Conservation (phyloP, 2,113 vertebrate species). For the Chaetorhynchus papuensis region DNA sequence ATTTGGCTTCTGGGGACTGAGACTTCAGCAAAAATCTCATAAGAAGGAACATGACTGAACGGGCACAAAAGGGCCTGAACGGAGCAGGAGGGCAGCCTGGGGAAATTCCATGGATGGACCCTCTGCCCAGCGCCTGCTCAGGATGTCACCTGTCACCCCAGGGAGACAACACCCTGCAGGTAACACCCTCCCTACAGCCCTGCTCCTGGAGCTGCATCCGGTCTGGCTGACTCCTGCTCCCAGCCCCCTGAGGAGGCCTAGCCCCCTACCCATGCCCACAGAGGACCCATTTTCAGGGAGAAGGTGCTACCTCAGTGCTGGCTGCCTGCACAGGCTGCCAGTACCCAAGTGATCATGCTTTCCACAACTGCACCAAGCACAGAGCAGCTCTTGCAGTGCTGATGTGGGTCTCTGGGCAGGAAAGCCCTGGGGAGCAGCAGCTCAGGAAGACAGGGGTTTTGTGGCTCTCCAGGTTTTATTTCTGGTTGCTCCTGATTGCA, state of each 20-base stretch:
- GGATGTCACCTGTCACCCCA: accelerated
- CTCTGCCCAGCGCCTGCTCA: not conserved
- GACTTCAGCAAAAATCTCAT: not conserved
- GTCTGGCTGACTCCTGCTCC: accelerated
- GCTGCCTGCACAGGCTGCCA: not conserved
- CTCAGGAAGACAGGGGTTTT: not conserved
- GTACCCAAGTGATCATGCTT: accelerated
- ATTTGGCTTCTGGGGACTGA: not conserved
- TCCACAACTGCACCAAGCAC: not conserved
- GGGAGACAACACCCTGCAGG: not conserved
- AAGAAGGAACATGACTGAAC: not conserved
- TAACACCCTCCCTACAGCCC: not conserved
- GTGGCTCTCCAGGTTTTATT: not conserved
- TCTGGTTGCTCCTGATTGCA: not conserved
- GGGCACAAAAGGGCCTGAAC: not conserved
- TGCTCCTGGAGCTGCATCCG: not conserved
- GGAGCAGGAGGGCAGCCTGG: not conserved
- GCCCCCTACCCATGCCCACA: accelerated
- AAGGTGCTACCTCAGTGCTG: not conserved
- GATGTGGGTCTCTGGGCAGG: not conserved
- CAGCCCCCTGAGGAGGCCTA: not conserved
- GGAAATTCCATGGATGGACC: accelerated
- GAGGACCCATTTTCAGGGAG: not conserved
- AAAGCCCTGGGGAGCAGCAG: not conserved
- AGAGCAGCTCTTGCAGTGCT: accelerated